Conservation (phyloP, 2,888 invertebrate species). For the Ypsolopha scabrella region DNA sequence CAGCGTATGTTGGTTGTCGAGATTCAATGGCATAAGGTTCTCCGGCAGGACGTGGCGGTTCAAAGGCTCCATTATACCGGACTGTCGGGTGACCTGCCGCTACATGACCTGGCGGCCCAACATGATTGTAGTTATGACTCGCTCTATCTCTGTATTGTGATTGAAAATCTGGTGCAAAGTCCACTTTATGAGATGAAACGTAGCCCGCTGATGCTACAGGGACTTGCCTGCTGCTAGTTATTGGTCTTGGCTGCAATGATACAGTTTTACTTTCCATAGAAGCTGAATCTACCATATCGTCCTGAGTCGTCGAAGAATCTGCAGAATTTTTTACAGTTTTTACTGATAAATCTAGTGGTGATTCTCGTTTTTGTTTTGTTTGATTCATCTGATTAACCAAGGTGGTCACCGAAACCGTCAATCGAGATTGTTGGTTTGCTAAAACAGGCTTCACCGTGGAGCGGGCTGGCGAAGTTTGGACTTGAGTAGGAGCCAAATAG, state of each 20-base stretch:
- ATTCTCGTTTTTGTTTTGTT: slow-evolving; percentile 75
- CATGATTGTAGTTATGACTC: slow-evolving; percentile 23
- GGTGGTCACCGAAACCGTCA: slow-evolving; percentile 62
- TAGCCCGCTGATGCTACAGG: slow-evolving; percentile 28
- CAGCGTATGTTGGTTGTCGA: slow-evolving; percentile 40
- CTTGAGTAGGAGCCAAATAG: slow-evolving; percentile 34
- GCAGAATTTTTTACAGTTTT: slow-evolving; percentile 91
- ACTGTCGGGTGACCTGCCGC: slow-evolving; percentile 28
- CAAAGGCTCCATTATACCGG: slow-evolving; percentile 47
- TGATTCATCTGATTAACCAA: slow-evolving; percentile 61
- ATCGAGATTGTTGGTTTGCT: slow-evolving; percentile 50
- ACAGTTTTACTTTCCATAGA: slow-evolving; percentile 42
- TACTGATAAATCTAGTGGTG: slow-evolving; percentile 88
- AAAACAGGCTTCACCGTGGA: slow-evolving; percentile 45
- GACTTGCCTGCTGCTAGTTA: slow-evolving; percentile 32
- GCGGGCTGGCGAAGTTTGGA: slow-evolving; percentile 48
- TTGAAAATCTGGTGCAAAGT: slow-evolving; percentile 82
- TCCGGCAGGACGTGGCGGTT: slow-evolving; percentile 29
- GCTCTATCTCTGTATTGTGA: slow-evolving; percentile 56
- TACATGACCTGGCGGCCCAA: slow-evolving; percentile 7
- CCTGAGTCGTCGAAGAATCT: slow-evolving; percentile 87
- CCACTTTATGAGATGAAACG: slow-evolving; percentile 76
- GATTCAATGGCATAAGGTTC: slow-evolving; percentile 47
- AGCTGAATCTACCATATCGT: slow-evolving; percentile 67
- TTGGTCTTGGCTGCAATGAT: slow-evolving; percentile 35